Percentiles rank a stretch among this genome's conserved stretches.
phyloP scores from a whole-genome alignment of 2,888 invertebrate species.

The Carabus problematicus region DNA sequence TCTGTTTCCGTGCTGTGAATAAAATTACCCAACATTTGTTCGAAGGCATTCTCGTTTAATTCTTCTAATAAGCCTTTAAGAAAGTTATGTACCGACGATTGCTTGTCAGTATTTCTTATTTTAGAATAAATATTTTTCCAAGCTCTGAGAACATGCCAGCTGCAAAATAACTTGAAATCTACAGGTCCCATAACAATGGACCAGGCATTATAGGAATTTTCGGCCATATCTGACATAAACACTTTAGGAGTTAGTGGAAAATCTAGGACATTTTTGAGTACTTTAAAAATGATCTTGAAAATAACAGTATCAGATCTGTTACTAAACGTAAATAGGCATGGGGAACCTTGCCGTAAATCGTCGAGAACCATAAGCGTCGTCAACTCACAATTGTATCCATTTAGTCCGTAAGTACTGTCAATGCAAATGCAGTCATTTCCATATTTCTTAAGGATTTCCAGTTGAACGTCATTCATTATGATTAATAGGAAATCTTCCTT shows the following conservation, averaged over 20 bases:
- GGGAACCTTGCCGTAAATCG: constrained; percentile 47
- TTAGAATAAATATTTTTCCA: too few relatives aligned
- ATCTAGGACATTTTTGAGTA: constrained; percentile 40
- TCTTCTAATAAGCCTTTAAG: too few relatives aligned
- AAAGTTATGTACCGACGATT: too few relatives aligned
- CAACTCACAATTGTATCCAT: constrained; percentile 47
- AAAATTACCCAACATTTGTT: too few relatives aligned
- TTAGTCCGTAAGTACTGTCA: constrained; percentile 46
- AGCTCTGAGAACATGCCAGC: too few relatives aligned
- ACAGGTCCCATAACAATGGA: constrained; percentile 43
- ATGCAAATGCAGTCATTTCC: constrained; percentile 46
- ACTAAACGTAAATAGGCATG: constrained; percentile 45
- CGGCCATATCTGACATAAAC: constrained; percentile 47
- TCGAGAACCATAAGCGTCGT: constrained; percentile 46
- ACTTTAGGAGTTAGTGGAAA: constrained; percentile 28
- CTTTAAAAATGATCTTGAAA: constrained; percentile 42
- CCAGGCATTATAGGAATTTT: constrained; percentile 47
- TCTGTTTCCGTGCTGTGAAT: too few relatives aligned
- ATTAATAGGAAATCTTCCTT: too few relatives aligned
- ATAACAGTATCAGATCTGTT: constrained; percentile 45
- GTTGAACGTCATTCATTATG: constrained; percentile 46
- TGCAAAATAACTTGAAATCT: not conserved
- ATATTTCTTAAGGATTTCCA: constrained; percentile 44
- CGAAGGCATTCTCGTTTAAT: too few relatives aligned
- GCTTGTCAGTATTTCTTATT: too few relatives aligned